Base-by-base conservation (phyloP, 2,888 invertebrate species). In the Drosophila phalerata region DNA sequence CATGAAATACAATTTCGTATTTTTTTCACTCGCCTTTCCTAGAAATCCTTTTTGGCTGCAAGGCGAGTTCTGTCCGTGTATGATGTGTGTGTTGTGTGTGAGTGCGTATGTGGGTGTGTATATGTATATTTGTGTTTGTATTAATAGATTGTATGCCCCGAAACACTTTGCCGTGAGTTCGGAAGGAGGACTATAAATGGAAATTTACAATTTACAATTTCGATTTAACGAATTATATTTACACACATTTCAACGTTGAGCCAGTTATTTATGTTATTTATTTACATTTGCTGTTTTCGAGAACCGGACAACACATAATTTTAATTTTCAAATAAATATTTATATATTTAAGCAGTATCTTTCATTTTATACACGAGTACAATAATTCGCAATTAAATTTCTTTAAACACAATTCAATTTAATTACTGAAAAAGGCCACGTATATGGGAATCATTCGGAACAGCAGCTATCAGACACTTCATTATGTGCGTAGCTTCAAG, bases 141-240 rank as follows among this genome's bases (percentile, higher is more conserved):
- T 79, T 78, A 80, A 73, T 79, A 75, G 73, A 77, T 80, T 82
- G 67, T 60, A 62, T 56, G 48, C 61, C 56, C 70, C 58, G 22
- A 51, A 62, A 74, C 43, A 52, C 22, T 51, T 62, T 66, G 61
- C 61, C 48, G 15, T 15, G 38, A 17, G 57, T 47, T 37, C 47
- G 49, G n/a, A n/a, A 47, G 43, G 28, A n/a, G 19, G 17, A 52
- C 48, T 40, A 70, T 61, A 76, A 80, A 73, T 73, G 69, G 51
- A 80, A 70, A 69, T 79, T 69, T 37, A 71, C 76, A 79, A 70
- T 85, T 79, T 82, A 72, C 78, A 85, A 80, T 78, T 85, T 80
- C 75, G 65, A 75, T 85, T 85, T 70, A 72, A 74, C 63, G 70
- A 51, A 64, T 75, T 71, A 68, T 73, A 81, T 83, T 77, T 69